Evolutionary conservation across 1,140 invertebrate genomes (phyloP), one percentile per base, ranked within the genome.

Genomic region (Cherax quadricarinatus): DNA sequence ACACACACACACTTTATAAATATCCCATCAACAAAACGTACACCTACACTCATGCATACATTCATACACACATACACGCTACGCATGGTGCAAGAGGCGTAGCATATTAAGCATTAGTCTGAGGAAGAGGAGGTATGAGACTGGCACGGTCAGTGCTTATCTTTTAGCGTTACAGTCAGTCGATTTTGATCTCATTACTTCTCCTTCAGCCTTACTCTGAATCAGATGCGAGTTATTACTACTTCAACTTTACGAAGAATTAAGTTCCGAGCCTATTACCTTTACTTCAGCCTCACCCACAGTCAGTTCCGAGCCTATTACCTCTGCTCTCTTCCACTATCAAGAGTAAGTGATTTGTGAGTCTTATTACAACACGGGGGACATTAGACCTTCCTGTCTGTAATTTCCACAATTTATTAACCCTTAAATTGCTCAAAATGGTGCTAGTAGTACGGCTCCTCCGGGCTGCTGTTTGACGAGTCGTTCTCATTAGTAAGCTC

Each of bases 361-460:
- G 70, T 85, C 83, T 85, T 85, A 85, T 85, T 85, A 85, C 83
- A 41, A 85, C 30, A 66, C 41, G 62, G 30, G 62, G 83, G 24
- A 66, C 62, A 85, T 85, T 85, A 85, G 83, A 70, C 60, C 30
- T 14, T 5, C 83, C 24, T 66, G 83, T 24, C 24, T 70, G 83
- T 85, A 85, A 85, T 85, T 85, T 57, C 83, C 60, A 48, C 83
- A 85, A 70, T 85, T 85, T 85, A 85, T 85, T 85, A 85, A 70
- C 83, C 70, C 41, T 49, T 85, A 85, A 70, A 66, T 85, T 70
- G 24, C 60, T 49, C 57, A 16, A n/a, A 75, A 75, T 75, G 70
- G n/a, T 12, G 24, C 70, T 10, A 6, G 66, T 70, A 21, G 16
- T 75, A 6, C 24, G 6, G 70, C 14, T 30, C n/a, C 62, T 66